phyloP scores from a whole-genome alignment of 2,113 vertebrate species.

The Tachysurus fulvidraco region DNA sequence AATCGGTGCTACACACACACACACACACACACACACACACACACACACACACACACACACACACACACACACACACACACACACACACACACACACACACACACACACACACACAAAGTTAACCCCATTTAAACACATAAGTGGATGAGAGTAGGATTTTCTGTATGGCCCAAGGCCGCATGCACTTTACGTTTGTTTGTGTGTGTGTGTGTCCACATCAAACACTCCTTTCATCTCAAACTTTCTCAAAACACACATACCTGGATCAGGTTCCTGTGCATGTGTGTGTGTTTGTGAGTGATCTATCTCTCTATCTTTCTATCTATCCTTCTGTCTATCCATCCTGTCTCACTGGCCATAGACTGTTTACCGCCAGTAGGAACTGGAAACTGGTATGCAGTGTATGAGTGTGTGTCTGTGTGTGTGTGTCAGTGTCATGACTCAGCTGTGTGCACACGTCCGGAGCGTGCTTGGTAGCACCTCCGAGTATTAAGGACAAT shows the following conservation, averaged over 20 bases:
- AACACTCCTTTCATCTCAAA: slow-evolving; percentile 19
- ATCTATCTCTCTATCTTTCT: not conserved
- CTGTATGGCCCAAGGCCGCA: slow-evolving; percentile 24
- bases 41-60: slow-evolving; percentile 1
- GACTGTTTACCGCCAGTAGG: not conserved
- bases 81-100: not conserved
- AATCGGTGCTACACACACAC: not conserved
- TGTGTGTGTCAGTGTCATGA: not conserved
- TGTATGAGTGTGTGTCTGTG: not conserved
- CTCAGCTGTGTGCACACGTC: not conserved
- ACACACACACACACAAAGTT: slow-evolving; percentile 3
- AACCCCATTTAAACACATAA: slow-evolving; percentile 27
- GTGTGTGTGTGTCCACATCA: slow-evolving; percentile 19
- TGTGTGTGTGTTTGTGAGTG: not conserved
- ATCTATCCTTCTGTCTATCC: not conserved
- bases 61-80: not conserved
- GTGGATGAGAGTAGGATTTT: slow-evolving; percentile 16
- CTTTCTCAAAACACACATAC: slow-evolving; percentile 15
- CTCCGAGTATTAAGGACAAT: not conserved
- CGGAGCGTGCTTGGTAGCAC: slow-evolving; percentile 25
- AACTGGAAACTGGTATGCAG: not conserved
- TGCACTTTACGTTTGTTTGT: not conserved
- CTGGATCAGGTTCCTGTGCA: slow-evolving; percentile 40
- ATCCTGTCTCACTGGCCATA: not conserved
- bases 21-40: not conserved